Evolutionary conservation across 2,888 invertebrate genomes (phyloP).

Genomic region (Alsophila aescularia): DNA sequence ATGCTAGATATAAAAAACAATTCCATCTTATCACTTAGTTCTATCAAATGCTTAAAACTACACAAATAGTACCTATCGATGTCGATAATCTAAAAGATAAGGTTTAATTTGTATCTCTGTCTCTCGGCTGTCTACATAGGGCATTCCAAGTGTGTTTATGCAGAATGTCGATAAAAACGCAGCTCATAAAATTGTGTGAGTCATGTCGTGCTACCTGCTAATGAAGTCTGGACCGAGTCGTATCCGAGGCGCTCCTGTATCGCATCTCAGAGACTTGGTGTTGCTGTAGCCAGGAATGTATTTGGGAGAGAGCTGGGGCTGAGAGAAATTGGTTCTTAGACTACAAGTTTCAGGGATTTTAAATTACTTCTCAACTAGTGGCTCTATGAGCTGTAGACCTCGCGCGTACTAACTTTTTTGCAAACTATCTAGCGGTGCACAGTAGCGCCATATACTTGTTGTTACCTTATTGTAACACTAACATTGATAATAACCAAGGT

Average conservation of each 20-base stretch:
- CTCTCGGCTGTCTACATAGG: slow-evolving; percentile 27
- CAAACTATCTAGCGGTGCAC: too few relatives aligned
- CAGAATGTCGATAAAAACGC: slow-evolving; percentile 23
- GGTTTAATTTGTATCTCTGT: slow-evolving; percentile 18
- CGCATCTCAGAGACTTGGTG: slow-evolving; percentile 17
- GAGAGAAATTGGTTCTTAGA: not conserved
- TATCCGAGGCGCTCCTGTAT: slow-evolving; percentile 25
- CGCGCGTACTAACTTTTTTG: too few relatives aligned
- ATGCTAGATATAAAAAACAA: not conserved
- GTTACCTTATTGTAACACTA: too few relatives aligned
- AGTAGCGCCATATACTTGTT: too few relatives aligned
- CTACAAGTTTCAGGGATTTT: too few relatives aligned
- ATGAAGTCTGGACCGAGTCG: slow-evolving; percentile 30
- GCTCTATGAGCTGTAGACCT: too few relatives aligned
- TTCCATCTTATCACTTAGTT: slow-evolving; percentile 1
- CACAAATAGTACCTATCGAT: not conserved
- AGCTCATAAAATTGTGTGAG: slow-evolving; percentile 31
- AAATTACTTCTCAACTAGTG: too few relatives aligned
- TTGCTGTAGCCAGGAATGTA: slow-evolving; percentile 4
- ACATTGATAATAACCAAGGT: too few relatives aligned
- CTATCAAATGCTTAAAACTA: not conserved
- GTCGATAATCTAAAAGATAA: slow-evolving; percentile 17
- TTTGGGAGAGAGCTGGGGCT: not conserved
- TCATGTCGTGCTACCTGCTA: slow-evolving; percentile 36
- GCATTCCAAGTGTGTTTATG: slow-evolving; percentile 13